A percentile compares a stretch with the other conserved stretches of the same genome.
phyloP scores from a whole-genome alignment of 2,113 vertebrate species.

The Heteronetta atricapilla region DNA sequence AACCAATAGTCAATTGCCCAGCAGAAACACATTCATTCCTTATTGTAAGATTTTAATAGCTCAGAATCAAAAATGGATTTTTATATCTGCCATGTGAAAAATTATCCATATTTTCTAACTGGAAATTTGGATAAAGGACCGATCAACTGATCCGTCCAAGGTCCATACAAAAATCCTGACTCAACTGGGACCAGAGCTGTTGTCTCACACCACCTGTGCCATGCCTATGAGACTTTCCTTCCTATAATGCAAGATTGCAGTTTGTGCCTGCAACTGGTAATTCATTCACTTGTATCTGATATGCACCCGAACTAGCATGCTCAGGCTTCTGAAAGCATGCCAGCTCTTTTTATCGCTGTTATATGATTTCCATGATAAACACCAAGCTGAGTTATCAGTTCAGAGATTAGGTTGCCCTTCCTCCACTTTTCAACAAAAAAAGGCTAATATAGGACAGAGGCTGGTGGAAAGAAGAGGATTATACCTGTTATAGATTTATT shows the following conservation, averaged over 20 bases:
- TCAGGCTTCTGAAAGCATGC: background rate
- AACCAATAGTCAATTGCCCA: no score
- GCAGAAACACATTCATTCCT: no score
- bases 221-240: background rate
- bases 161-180: background rate
- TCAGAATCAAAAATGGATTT: no score
- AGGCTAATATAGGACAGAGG: background rate
- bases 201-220: background rate
- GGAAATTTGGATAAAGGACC: no score
- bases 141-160: no score
- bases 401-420: background rate
- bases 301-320: background rate
- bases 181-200: background rate
- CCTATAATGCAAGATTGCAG: background rate
- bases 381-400: background rate
- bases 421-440: background rate
- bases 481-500: background rate
- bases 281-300: background rate
- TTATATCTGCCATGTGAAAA: no score
- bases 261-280: background rate
- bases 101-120: no score
- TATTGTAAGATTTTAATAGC: no score
- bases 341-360: background rate
- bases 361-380: background rate
- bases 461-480: background rate